These are phyloP conservation scores for Eudorcas thomsonii DNA, from an alignment of 2,113 vertebrate species.

Conservation along the genomic window DNA sequence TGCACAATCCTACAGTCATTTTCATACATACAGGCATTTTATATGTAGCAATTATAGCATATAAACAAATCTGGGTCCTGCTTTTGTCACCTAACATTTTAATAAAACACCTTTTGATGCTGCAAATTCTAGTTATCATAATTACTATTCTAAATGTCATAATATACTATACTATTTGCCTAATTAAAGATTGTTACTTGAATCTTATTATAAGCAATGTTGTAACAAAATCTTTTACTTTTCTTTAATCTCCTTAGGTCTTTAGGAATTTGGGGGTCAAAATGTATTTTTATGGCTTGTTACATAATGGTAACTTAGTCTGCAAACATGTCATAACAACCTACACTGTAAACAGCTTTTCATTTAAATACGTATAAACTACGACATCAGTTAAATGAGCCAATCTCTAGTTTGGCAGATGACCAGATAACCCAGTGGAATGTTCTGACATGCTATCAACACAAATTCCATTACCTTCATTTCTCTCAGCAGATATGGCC, in stretches of 20 bases:
- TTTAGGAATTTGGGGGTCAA: slow-evolving; percentile 2
- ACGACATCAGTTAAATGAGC: background rate
- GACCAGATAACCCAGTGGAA: background rate
- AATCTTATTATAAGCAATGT: background rate
- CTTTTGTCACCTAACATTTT: background rate
- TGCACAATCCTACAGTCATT: background rate
- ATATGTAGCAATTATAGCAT: background rate
- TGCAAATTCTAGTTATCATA: background rate
- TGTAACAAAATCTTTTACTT: background rate
- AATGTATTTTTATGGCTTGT: background rate
- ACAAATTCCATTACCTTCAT: background rate
- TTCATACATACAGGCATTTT: background rate
- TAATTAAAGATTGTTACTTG: slow-evolving; percentile 9
- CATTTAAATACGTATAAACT: slow-evolving; percentile 2
- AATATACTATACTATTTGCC: background rate
- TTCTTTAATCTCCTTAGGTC: background rate
- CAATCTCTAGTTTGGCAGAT: background rate
- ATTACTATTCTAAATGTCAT: background rate
- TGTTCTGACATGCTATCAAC: background rate
- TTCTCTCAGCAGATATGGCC: background rate
- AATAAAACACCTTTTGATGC: background rate
- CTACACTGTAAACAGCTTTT: background rate
- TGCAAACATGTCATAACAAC: background rate
- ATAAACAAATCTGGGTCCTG: background rate
- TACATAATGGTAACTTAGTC: background rate